Evolutionary conservation across 2,113 vertebrate species (phyloP).

Genomic region (Tachysurus vachellii): DNA sequence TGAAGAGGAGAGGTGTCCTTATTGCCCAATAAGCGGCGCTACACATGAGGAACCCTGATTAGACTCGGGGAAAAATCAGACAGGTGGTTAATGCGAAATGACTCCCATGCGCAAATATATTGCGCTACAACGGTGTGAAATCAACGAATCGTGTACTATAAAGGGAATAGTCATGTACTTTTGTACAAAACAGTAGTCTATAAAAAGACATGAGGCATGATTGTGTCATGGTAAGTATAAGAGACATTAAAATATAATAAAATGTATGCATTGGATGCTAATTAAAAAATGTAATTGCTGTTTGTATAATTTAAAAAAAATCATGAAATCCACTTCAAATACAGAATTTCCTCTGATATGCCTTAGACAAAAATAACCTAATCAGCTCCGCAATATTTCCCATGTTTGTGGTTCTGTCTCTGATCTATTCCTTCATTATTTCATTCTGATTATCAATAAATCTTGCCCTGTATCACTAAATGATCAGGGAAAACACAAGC

Average conservation of each 20-base stretch:
- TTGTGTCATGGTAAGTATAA: neutral
- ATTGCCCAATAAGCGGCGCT: slow-evolving; percentile 18
- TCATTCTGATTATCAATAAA: neutral
- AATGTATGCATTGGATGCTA: neutral
- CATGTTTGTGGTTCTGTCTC: slow-evolving; percentile 4
- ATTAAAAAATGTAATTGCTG: too few relatives aligned
- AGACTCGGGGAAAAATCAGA: neutral
- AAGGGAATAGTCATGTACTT: neutral
- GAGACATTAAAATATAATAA: neutral
- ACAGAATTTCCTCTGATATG: neutral
- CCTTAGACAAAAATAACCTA: neutral
- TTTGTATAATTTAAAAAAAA: neutral
- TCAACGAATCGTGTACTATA: neutral
- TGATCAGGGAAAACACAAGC: neutral
- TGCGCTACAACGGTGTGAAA: neutral
- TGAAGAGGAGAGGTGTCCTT: neutral
- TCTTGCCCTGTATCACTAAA: neutral
- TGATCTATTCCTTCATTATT: neutral
- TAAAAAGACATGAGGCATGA: neutral
- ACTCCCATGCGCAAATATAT: neutral
- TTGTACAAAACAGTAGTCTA: neutral
- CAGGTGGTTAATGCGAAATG: neutral
- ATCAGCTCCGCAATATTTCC: neutral
- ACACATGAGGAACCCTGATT: neutral
- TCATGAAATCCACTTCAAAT: neutral